phyloP scores from a whole-genome alignment of 2,888 invertebrate species.

The Hydroisotoma schaefferi region DNA sequence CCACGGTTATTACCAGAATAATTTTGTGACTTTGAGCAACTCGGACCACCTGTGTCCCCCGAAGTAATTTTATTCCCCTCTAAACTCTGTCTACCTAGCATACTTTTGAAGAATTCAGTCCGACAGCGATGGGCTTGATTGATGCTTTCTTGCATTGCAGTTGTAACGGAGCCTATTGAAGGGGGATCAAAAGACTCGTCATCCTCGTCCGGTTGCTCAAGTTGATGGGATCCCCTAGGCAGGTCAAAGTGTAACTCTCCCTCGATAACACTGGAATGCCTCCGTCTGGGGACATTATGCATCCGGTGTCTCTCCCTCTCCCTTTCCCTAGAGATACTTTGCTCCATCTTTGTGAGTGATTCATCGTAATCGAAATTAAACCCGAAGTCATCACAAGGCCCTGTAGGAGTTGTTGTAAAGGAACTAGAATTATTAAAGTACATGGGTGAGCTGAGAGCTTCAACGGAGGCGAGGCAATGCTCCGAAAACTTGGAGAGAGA shows the following conservation, averaged over 20 bases:
- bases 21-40: not conserved
- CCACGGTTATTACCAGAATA: too few species aligned
- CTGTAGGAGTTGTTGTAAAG: constrained; percentile 34
- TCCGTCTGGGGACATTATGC: constrained; percentile 27
- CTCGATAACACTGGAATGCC: constrained; percentile 29
- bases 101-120: constrained; percentile 11
- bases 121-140: constrained; percentile 1
- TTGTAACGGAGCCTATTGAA: too few species aligned
- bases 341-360: not conserved
- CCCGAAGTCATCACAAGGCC: constrained; percentile 35
- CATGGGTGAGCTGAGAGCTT: constrained; percentile 37
- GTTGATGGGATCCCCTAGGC: not conserved
- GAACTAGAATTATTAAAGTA: constrained; percentile 22
- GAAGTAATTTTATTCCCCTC: too few species aligned
- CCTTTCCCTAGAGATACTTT: constrained; percentile 4
- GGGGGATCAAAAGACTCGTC: too few species aligned
- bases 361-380: constrained; percentile 33
- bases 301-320: constrained; percentile 26
- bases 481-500: constrained; percentile 44
- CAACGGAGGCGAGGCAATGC: constrained; percentile 42
- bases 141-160: not conserved
- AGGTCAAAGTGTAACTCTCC: not conserved
- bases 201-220: not conserved
- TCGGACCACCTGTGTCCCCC: constrained; percentile 5
- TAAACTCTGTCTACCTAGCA: not conserved